phyloP scores from a whole-genome alignment of 2,888 invertebrate species.

The Thera britannica region DNA sequence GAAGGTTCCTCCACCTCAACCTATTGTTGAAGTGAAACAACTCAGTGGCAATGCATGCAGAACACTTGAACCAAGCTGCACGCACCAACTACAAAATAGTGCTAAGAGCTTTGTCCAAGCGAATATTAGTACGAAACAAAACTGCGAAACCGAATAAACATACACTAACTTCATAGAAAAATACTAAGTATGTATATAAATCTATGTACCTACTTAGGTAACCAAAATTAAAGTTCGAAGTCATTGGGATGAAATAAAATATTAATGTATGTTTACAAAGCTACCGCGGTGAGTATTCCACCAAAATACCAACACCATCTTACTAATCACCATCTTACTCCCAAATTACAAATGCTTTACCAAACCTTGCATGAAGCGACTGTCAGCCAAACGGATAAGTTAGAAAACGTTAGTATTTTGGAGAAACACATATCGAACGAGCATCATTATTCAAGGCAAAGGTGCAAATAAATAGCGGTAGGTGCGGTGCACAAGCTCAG shows the following conservation, averaged over 20 bases:
- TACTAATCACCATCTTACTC: slow-evolving; percentile 71
- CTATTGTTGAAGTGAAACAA: slow-evolving; percentile 78
- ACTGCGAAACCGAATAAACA: slow-evolving; percentile 57
- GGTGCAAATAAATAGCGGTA: slow-evolving; percentile 62
- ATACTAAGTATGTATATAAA: neutral
- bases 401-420: slow-evolving; percentile 83
- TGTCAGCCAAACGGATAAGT: slow-evolving; percentile 53
- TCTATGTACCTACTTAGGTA: neutral
- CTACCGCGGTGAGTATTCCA: slow-evolving; percentile 67
- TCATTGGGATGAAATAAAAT: slow-evolving; percentile 2
- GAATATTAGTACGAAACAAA: slow-evolving; percentile 54
- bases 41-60: slow-evolving; percentile 77
- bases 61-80: slow-evolving; percentile 74
- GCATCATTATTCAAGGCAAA: slow-evolving; percentile 47
- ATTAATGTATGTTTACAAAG: slow-evolving; percentile 68
- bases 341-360: slow-evolving; percentile 53
- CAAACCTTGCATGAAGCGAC: slow-evolving; percentile 66
- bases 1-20: slow-evolving; percentile 62
- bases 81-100: slow-evolving; percentile 58
- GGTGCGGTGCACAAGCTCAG: slow-evolving; percentile 70
- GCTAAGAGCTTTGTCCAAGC: slow-evolving; percentile 76
- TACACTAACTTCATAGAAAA: slow-evolving; percentile 48
- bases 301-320: slow-evolving; percentile 85
- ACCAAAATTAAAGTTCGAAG: neutral
- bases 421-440: slow-evolving; percentile 62